Base-by-base conservation (phyloP, 2,113 vertebrate species). In the Carassius auratus region DNA sequence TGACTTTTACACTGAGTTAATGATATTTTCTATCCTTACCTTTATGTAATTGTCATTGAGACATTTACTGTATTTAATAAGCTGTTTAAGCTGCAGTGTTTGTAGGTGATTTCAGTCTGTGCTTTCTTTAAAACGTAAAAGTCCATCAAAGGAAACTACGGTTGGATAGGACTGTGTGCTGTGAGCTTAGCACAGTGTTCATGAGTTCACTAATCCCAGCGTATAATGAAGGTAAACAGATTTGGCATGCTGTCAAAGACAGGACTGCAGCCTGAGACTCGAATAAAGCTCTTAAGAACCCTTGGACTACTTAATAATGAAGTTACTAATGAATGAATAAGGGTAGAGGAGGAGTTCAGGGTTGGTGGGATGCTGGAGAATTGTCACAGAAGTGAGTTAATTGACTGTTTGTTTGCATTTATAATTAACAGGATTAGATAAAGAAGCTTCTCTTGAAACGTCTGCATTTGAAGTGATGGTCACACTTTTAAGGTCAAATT, bases 181-280 rank as follows among this genome's bases (percentile, higher is more conserved):
- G 45, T 82, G 45, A 55, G 50, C 81, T 73, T 38, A n/a, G 30
- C 48, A 57, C 66, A 30, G 79, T 81, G 76, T 79, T 42, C 76
- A 38, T 57, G 76, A 33, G 52, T 61, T 79, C 76, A n/a, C 57
- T 79, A 79, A 79, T 79, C 76, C 55, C 76, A 19, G 26, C 10
- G 57, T 23, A 61, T 79, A 79, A 79, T 62, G 76, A 79, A 79
- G 55, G 57, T 79, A 79, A 79, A 79, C 76, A 79, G 30, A 62
- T 79, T 79, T 59, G 76, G 57, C 57, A 62, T 42, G 19, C 76
- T 79, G 76, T 79, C 57, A 79, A 42, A 79, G 76, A 62, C 19
- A n/a, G 33, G 55, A 79, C 50, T 57, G 48, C 48, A 77, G 75
- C 50, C 33, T 52, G 75, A 77, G 75, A 77, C 30, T 62, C 4